Base-by-base conservation (phyloP, 1,140 invertebrate genomes). In the Frieseomelitta varia region DNA sequence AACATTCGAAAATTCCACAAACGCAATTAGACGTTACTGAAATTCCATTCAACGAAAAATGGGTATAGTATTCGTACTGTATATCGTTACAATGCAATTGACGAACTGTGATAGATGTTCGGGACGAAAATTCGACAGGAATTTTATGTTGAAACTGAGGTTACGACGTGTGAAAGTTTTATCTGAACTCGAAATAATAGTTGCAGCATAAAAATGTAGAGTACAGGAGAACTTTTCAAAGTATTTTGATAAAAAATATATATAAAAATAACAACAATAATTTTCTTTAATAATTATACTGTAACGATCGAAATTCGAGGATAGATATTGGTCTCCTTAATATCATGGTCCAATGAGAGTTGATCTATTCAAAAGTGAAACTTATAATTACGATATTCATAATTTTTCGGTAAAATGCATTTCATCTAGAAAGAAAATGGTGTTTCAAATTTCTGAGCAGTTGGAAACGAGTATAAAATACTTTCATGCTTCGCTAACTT, bases 401-500 rank as follows among this genome's bases (percentile, higher is more conserved):
- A 47, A 8, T 47, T 6, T 47, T 47, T 39, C 39, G 39, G 6
- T 0, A 39, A 39, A 39, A 39, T 39, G 4, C 6, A 39, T 39
- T 39, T 47, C 39, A 47, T 47, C 39, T 47, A 47, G 39, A 47
- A 47, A 47, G 39, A 47, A 47, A 47, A 47, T 47, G 39, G 39
- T 47, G 39, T 47, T 10, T 8, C 39, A 47, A 6, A 47, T 6
- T 47, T 47, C 58, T 61, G 24, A 61, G 21, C 58, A 12, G 2
- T 61, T n/a, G n/a, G n/a, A n/a, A 11, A 11, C 8, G 3, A 0
- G n/a, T 4, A 4, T 1, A 61, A 24, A 61, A 61, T 10, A 61
- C 1, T 58, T 0, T 1, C n/a, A n/a, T 3, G 11, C 21, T 61
- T 0, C 24, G 11, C 24, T 61, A 14, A 0, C 58, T 61, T 12